A percentile compares a stretch with the other conserved stretches of the same genome.
These are phyloP conservation scores for Lingula anatina DNA, from an alignment of 2,888 invertebrate species.

Conservation along the genomic window DNA sequence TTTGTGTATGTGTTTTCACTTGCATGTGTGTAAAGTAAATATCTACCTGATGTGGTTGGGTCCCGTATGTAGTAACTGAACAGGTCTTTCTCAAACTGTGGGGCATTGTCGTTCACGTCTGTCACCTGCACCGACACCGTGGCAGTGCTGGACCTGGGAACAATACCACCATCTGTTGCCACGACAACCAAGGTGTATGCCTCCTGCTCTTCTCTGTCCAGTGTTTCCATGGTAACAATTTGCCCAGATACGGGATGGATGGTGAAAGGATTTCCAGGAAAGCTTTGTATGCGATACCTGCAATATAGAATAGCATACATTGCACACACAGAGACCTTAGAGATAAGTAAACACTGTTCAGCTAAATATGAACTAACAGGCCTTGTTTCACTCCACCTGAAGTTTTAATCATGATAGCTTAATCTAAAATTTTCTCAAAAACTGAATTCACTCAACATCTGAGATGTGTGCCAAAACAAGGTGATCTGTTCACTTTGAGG, in stretches of 20 bases:
- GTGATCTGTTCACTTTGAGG: no score
- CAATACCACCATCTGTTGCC: constrained; percentile 39
- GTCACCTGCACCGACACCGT: constrained; percentile 59
- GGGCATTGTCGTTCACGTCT: constrained; percentile 76
- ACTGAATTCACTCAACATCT: no score
- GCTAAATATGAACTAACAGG: no score
- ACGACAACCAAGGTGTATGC: constrained; percentile 44
- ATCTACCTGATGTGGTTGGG: no score
- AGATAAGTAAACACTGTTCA: no score
- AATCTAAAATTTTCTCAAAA: no score
- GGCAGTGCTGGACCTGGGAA: constrained; percentile 56
- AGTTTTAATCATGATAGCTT: no score
- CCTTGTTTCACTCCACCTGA: no score
- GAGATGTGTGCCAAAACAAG: no score
- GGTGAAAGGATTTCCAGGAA: constrained; percentile 66
- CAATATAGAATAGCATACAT: constrained; percentile 17
- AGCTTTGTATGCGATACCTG: constrained; percentile 73
- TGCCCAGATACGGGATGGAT: constrained; percentile 75
- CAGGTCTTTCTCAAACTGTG: constrained; percentile 57
- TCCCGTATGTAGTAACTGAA: constrained; percentile 81
- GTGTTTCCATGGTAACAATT: constrained; percentile 62
- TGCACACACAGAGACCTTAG: no score
- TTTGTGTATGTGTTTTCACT: not conserved
- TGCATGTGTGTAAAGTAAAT: no score
- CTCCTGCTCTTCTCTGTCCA: constrained; percentile 71